Percentiles rank a stretch among this genome's conserved stretches.
Evolutionary conservation across 2,888 invertebrate species (phyloP).

Genomic region (Dilophus febrilis): DNA sequence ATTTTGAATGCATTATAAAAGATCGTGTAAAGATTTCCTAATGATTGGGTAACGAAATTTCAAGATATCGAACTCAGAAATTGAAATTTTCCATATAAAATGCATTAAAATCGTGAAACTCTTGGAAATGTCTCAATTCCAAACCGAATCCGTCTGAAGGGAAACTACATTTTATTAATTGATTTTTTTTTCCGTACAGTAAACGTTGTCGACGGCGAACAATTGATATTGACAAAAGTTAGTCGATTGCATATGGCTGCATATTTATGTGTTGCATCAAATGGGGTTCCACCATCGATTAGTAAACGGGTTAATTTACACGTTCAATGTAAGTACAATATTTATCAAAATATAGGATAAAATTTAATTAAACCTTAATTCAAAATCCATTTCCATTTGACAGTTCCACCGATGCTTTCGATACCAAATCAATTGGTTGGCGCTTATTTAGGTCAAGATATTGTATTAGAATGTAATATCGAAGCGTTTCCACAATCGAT

Average conservation of each 20-base stretch:
- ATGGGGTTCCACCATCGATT: conserved; percentile 81
- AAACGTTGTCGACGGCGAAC: conserved; percentile 74
- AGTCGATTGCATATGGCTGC: conserved; percentile 85
- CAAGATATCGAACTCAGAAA: too few species aligned
- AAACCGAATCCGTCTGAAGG: too few species aligned
- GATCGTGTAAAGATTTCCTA: too few species aligned
- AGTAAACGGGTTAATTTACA: conserved; percentile 68
- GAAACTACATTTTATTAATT: neutral
- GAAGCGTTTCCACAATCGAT: conserved; percentile 86
- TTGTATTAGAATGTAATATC: conserved; percentile 74
- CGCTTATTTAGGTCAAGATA: conserved; percentile 76
- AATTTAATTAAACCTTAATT: too few species aligned
- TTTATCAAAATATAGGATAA: too few species aligned
- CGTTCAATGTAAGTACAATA: conserved; percentile 60
- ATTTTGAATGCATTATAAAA: too few species aligned
- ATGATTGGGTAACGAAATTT: too few species aligned
- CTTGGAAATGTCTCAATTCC: too few species aligned
- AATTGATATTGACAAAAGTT: conserved; percentile 70
- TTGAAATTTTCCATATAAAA: too few species aligned
- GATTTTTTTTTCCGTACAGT: conserved; percentile 35
- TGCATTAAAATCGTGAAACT: neutral
- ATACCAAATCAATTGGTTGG: conserved; percentile 86
- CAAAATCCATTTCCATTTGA: conserved; percentile 7
- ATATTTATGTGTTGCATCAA: conserved; percentile 83
- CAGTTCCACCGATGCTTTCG: conserved; percentile 88